Evolutionary conservation across 2,888 invertebrate genomes (phyloP).

Genomic region (Dynastes grantii): DNA sequence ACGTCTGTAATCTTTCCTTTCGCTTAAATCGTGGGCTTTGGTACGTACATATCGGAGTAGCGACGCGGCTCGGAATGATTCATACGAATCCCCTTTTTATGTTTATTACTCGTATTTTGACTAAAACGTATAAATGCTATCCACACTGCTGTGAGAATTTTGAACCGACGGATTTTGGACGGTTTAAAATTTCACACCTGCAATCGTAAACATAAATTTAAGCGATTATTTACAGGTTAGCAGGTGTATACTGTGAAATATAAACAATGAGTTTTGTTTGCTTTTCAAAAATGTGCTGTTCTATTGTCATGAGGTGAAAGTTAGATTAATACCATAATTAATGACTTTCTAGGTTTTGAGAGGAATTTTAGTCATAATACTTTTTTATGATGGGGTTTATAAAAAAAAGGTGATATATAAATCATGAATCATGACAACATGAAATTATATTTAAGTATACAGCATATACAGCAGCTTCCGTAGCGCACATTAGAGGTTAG

Average conservation of each 20-base stretch:
- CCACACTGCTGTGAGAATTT: neutral
- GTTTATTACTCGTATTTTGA: constrained; percentile 17
- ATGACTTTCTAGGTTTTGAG: too few species aligned
- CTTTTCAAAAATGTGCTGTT: neutral
- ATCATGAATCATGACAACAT: too few species aligned
- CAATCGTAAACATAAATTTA: constrained; percentile 13
- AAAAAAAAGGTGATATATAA: too few species aligned
- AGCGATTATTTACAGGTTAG: neutral
- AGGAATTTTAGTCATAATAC: too few species aligned
- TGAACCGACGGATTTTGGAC: neutral
- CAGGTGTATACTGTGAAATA: neutral
- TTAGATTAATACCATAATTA: too few species aligned
- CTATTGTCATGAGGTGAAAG: too few species aligned
- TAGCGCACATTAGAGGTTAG: too few species aligned
- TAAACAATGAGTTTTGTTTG: too few species aligned
- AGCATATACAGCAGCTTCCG: too few species aligned
- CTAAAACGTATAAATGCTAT: neutral
- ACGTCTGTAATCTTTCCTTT: constrained; percentile 31
- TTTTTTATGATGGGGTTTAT: too few species aligned
- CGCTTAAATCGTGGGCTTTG: constrained; percentile 19
- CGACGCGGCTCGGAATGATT: constrained; percentile 2
- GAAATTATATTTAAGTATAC: too few species aligned
- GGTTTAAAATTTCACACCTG: constrained; percentile 1
- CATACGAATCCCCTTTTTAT: constrained; percentile 19
- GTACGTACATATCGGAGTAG: constrained; percentile 28